Evolutionary conservation across 2,888 invertebrate genomes (phyloP).

Genomic region (Galeopsomyia nigrocyanea): DNA sequence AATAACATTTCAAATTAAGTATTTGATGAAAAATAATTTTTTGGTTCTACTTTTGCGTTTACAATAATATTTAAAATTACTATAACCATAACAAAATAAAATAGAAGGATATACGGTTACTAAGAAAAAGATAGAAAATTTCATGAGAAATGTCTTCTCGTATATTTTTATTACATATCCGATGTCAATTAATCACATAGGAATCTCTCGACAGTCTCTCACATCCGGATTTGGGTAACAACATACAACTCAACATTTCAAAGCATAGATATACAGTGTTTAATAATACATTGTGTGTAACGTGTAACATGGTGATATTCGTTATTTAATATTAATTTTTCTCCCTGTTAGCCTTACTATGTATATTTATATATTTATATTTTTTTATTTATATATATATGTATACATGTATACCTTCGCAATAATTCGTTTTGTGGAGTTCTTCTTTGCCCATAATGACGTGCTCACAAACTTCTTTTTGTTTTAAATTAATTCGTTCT

Average conservation of each 20-base stretch:
- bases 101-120: neutral
- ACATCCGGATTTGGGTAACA: constrained; percentile 56
- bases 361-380: constrained; percentile 55
- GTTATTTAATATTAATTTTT: constrained; percentile 52
- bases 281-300: constrained; percentile 60
- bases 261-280: constrained; percentile 58
- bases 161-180: constrained; percentile 54
- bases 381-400: constrained; percentile 55
- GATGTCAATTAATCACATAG: constrained; percentile 53
- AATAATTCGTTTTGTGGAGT: constrained; percentile 52
- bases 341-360: constrained; percentile 54
- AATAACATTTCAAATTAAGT: no score
- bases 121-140: constrained; percentile 27
- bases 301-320: constrained; percentile 64
- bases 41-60: no score
- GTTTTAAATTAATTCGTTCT: constrained; percentile 54
- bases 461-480: constrained; percentile 52
- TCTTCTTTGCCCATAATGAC: constrained; percentile 47
- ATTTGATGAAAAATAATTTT: no score
- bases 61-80: no score
- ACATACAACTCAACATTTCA: constrained; percentile 66
- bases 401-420: constrained; percentile 62
- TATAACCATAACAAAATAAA: no score
- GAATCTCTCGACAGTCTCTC: constrained; percentile 55
- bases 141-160: constrained; percentile 44